Conservation (phyloP, 2,113 vertebrate genomes). For the Eira barbara region DNA sequence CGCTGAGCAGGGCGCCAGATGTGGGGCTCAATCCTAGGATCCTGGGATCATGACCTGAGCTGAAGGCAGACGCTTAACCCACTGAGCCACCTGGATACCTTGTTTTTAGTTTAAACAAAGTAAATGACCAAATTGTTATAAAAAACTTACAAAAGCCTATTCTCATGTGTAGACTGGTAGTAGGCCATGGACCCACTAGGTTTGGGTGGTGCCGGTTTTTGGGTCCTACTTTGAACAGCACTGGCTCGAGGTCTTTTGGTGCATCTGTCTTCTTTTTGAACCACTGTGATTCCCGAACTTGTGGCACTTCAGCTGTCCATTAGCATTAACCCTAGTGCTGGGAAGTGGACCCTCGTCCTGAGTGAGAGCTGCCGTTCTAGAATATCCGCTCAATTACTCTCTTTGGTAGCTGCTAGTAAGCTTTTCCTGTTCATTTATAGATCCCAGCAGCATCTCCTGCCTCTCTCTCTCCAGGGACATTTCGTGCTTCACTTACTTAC, state of each 20-base stretch:
- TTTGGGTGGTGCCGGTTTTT: background rate
- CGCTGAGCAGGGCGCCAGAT: no score
- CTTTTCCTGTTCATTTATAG: background rate
- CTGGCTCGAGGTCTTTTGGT: background rate
- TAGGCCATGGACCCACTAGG: rapidly evolving
- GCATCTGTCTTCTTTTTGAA: background rate
- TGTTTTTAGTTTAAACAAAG: background rate
- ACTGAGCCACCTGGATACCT: no score
- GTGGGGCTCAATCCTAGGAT: no score
- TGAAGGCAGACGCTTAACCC: no score
- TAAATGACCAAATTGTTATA: background rate
- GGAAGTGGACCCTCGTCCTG: background rate
- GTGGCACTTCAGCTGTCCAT: background rate
- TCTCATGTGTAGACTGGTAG: background rate
- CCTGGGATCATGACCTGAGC: no score
- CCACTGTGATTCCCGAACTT: background rate
- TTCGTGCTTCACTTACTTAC: background rate
- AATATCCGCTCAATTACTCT: background rate
- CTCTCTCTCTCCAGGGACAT: background rate
- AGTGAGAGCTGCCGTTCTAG: background rate
- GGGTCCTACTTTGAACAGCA: background rate
- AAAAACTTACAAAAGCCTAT: background rate
- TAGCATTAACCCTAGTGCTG: background rate
- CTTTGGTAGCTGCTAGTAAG: background rate
- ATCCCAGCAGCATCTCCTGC: background rate